Base-by-base conservation (phyloP, 2,797 vertebrate species). In the Diceros bicornis region DNA sequence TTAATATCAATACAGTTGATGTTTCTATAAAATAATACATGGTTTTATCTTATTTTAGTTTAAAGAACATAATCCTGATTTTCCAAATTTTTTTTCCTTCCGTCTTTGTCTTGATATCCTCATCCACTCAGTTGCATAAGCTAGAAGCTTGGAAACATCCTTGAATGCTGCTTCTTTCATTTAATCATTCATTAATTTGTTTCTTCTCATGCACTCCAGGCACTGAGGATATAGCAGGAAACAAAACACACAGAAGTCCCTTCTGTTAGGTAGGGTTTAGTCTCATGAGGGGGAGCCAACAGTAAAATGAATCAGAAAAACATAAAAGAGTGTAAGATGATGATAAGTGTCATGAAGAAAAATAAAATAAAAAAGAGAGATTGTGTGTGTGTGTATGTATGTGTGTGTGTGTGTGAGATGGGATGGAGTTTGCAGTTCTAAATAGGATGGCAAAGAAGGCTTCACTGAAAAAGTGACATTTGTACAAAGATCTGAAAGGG, bases 11-110 rank as follows among this genome's bases (percentile, higher is more conserved):
- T 75, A 52, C 78, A 77, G 21, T n/a, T 83, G 29, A 41, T 20
- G 57, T 90, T 88, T 84, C 34, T 66, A 20, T 72, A 59, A 71
- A 89, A 29, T 88, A 71, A 62, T 68, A 20, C 13, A 7, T 27
- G 18, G 1, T 83, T 95, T 89, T 68, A 66, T 94, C 18, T 94
- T 68, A 66, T 94, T 14, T 94, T 72, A 55, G 3, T 74, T 72
- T 83, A 74, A 94, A 82, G 21, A 87, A 62, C 17, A 20, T 34
- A 23, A 75, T 86, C 25, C 27, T 84, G 44, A 44, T 52, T 66
- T 77, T 86, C 32, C 12, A 44, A 29, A 21, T 57, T 37, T 52
- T 75, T 86, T 50, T 2, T 57, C 4, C 50, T 87, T 91, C 5
- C 4, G 1, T 71, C 20, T 89, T 92, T 90, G 44, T 84, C 64